Percentiles rank a stretch among this genome's conserved stretches.
Evolutionary conservation across 2,113 vertebrate species (phyloP).

Genomic region (Gymnarchus niloticus): DNA sequence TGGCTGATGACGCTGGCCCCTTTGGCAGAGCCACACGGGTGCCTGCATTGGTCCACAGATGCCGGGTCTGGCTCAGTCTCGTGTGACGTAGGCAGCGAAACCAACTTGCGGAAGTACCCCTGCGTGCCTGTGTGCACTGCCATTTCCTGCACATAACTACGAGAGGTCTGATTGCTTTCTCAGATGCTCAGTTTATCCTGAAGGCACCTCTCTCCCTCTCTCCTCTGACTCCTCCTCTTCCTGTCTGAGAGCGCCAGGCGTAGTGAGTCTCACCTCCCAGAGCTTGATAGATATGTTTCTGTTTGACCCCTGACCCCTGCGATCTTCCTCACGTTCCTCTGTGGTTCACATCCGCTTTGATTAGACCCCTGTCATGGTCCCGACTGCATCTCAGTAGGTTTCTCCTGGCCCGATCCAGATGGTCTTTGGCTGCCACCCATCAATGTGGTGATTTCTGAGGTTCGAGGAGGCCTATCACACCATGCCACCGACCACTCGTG

Average conservation of each 20-base stretch:
- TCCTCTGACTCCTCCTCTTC: not conserved
- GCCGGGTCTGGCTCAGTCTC: too few relatives aligned
- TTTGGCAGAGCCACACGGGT: not conserved
- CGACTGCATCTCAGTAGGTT: not conserved
- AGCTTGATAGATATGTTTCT: not conserved
- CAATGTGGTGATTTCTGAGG: not conserved
- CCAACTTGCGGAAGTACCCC: not conserved
- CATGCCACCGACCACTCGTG: not conserved
- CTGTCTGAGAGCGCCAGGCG: not conserved
- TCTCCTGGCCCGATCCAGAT: not conserved
- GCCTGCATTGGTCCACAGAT: not conserved
- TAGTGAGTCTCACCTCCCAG: not conserved
- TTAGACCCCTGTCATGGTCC: not conserved
- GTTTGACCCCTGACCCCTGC: slow-evolving; percentile 3
- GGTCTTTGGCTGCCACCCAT: not conserved
- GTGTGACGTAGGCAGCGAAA: too few relatives aligned
- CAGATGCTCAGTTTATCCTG: slow-evolving; percentile 40
- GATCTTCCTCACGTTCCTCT: not conserved
- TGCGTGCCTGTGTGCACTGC: slow-evolving; percentile 14
- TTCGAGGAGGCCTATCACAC: not conserved
- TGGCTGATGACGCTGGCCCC: not conserved
- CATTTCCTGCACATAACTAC: slow-evolving; percentile 31
- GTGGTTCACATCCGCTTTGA: not conserved
- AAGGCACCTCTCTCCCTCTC: not conserved
- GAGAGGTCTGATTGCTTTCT: slow-evolving; percentile 51